Conservation (phyloP, 92 coral and sea anemone species). For the Parazoanthus atlanticus region DNA sequence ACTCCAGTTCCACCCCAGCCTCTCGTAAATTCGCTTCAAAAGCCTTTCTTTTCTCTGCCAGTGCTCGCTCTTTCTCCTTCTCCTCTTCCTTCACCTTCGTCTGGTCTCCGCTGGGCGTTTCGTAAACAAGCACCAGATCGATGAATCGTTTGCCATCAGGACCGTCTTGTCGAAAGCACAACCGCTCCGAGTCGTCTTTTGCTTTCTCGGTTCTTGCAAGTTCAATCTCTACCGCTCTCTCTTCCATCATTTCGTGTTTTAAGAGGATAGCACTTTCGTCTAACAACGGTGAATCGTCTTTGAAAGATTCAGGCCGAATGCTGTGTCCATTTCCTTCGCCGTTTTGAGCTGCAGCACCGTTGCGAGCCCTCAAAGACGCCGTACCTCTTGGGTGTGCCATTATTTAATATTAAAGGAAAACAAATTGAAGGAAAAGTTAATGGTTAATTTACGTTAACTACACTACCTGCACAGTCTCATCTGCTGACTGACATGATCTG, state of each 20-base stretch:
- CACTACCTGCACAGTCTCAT: not conserved
- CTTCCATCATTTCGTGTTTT: constrained; percentile 88
- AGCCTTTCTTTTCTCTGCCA: constrained; percentile 67
- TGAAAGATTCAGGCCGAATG: constrained; percentile 41
- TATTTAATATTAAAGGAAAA: not conserved
- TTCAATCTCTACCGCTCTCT: constrained; percentile 75
- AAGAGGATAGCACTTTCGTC: constrained; percentile 88
- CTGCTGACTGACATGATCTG: not conserved
- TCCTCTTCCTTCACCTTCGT: constrained; percentile 66
- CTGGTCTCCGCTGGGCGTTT: constrained; percentile 66
- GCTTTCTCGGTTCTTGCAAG: constrained; percentile 67
- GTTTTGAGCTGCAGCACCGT: constrained; percentile 32
- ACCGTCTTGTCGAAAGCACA: constrained; percentile 62
- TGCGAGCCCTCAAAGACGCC: constrained; percentile 72
- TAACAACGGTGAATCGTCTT: constrained; percentile 74
- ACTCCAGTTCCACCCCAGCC: constrained; percentile 80
- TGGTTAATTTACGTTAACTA: not conserved
- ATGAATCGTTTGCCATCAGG: constrained; percentile 73
- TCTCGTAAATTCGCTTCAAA: constrained; percentile 70
- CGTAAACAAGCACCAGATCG: constrained; percentile 85
- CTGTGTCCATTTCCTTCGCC: constrained; percentile 44
- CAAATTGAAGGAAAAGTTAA: constrained; percentile 21
- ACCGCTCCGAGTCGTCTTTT: constrained; percentile 50
- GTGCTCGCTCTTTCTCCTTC: constrained; percentile 53
- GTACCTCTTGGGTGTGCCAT: constrained; percentile 89